These are phyloP conservation scores for Marasmarcha lunaedactyla DNA, from an alignment of 2,888 invertebrate genomes.

Conservation along the genomic window DNA sequence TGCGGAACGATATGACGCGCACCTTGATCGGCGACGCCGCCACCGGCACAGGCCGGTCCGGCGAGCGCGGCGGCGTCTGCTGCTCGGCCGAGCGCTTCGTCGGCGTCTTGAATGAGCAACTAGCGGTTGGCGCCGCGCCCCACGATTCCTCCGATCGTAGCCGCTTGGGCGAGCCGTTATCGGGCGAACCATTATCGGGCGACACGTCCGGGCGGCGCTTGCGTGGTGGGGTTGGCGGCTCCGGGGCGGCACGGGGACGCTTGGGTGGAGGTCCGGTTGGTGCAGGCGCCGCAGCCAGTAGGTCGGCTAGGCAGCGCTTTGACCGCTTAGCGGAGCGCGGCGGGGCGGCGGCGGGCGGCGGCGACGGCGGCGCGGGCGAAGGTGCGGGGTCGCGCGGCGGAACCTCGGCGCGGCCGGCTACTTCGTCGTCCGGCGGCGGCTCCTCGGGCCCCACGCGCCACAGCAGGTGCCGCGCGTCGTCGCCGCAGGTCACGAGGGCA, in stretches of 20 bases:
- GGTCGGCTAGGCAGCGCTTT: not conserved
- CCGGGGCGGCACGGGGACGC: not conserved
- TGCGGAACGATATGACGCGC: not conserved
- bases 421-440: not conserved
- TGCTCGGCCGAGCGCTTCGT: conserved; percentile 23
- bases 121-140: conserved; percentile 9
- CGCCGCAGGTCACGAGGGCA: conserved; percentile 84
- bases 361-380: conserved; percentile 22
- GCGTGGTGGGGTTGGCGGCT: not conserved
- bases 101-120: conserved; percentile 16
- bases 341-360: conserved; percentile 13
- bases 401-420: conserved; percentile 11
- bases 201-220: not conserved
- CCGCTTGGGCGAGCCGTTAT: conserved; percentile 36
- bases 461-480: conserved; percentile 82
- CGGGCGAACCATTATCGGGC: not conserved
- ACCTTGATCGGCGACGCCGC: not conserved
- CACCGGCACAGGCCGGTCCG: conserved; percentile 11
- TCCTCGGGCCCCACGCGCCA: conserved; percentile 73
- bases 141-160: conserved; percentile 48
- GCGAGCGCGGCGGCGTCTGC: conserved; percentile 13
- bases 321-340: not conserved
- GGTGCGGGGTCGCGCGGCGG: conserved; percentile 26
- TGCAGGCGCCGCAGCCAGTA: not conserved
- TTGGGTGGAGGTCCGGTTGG: not conserved